A percentile compares a stretch with the other conserved stretches of the same genome.
Conservation (phyloP, 2,888 invertebrate species). For the Auanema freiburgensis region DNA sequence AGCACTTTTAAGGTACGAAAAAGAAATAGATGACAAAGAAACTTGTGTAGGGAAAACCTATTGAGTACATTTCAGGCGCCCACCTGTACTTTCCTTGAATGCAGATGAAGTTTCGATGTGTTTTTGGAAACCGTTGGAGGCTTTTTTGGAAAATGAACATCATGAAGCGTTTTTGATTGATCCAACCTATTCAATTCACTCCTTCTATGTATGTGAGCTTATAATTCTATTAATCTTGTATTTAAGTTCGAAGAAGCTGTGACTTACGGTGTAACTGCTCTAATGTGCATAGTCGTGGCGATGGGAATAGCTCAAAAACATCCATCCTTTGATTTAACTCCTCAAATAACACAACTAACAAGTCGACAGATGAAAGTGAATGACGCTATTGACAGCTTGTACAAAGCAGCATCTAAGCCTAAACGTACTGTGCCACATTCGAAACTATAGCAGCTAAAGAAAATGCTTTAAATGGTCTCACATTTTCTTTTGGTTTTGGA, state of each 20-base stretch:
- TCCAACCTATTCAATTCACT: slow-evolving; percentile 28
- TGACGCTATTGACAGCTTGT: neutral
- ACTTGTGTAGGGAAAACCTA: neutral
- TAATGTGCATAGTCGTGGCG: slow-evolving; percentile 36
- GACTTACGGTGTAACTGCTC: slow-evolving; percentile 40
- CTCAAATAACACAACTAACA: slow-evolving; percentile 9
- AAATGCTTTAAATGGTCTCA: too few relatives aligned
- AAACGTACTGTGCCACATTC: too few relatives aligned
- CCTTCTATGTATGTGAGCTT: slow-evolving; percentile 31
- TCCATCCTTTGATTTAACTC: slow-evolving; percentile 29
- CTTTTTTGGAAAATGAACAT: slow-evolving; percentile 25
- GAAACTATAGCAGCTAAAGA: too few relatives aligned
- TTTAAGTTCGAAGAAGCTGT: slow-evolving; percentile 28
- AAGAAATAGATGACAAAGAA: neutral
- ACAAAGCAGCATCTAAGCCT: too few relatives aligned
- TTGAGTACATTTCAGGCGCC: slow-evolving; percentile 12
- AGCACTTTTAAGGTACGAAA: slow-evolving; percentile 26
- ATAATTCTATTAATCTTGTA: neutral
- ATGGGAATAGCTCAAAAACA: slow-evolving; percentile 24
- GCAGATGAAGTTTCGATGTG: slow-evolving; percentile 26
- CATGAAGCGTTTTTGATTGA: slow-evolving; percentile 27
- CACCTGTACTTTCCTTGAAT: slow-evolving; percentile 18
- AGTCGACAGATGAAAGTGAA: neutral
- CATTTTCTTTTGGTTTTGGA: too few relatives aligned
- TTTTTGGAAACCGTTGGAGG: slow-evolving; percentile 33